Conservation (phyloP, 2,888 invertebrate species). For the Hoplodrina blanda region DNA sequence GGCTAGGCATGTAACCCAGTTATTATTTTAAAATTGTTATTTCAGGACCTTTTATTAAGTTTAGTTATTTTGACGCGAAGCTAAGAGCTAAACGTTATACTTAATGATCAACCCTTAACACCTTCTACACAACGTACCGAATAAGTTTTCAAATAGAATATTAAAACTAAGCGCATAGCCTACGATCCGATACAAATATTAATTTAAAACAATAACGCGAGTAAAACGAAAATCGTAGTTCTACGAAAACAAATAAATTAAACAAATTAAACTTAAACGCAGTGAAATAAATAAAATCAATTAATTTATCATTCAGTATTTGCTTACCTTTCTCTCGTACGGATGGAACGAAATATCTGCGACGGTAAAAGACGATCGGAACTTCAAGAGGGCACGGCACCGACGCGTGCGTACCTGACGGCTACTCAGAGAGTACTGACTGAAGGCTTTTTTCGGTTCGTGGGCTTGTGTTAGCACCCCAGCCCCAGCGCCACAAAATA, state of each 20-base stretch:
- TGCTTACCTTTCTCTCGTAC: slow-evolving; percentile 38
- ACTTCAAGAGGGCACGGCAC: slow-evolving; percentile 18
- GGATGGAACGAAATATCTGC: slow-evolving; percentile 21
- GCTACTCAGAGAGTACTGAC: slow-evolving; percentile 36
- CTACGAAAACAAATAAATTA: neutral
- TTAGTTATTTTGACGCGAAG: neutral
- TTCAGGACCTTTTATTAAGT: neutral
- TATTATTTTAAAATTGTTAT: neutral
- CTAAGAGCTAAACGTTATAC: neutral
- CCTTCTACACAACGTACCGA: neutral
- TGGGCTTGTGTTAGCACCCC: neutral
- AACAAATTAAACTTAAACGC: neutral
- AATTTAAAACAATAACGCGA: neutral
- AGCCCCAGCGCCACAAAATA: neutral
- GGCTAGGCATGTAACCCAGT: neutral
- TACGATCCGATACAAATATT: neutral
- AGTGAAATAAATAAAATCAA: neutral
- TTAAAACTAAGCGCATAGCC: neutral
- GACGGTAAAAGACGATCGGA: slow-evolving; percentile 3
- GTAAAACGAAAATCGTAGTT: neutral
- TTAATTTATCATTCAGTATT: neutral
- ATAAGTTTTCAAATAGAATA: neutral
- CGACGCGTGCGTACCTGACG: slow-evolving; percentile 24
- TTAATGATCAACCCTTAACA: neutral
- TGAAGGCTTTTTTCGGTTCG: slow-evolving; percentile 24